Evolutionary conservation across 2,113 vertebrate genomes (phyloP), one percentile per base, ranked within the genome.

Genomic region (Forbesichthys papilliferus): DNA sequence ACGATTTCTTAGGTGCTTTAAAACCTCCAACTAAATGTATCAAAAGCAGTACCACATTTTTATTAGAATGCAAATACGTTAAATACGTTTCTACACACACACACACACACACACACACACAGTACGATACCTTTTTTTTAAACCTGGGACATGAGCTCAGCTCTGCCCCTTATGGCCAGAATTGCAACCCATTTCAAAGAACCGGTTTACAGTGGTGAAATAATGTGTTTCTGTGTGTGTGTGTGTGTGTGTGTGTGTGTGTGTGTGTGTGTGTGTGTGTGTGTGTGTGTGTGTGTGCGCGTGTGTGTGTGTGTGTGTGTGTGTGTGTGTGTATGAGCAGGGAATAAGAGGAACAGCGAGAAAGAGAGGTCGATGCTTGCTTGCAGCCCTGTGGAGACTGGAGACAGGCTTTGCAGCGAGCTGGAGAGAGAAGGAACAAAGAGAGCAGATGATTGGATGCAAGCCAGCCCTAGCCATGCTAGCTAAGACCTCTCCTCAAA

Each of bases 371-470:
- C 27, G 20, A 8, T 16, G 9, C 9, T 10, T 33, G 55, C 42
- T n/a, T 51, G 61, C 47, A 52, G 53, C 20, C 54, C 49, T 60
- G n/a, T 51, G 42, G 11, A 61, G 48, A 61, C 33, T 46, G 56
- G 48, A 63, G 46, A 69, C 64, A 64, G 61, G 61, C 42, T 16
- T 0, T 47, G 54, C 58, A 48, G 52, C 67, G 68, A 77, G 58
- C 52, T 20, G 14, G 60, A 61, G 68, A 61, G 68, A 49, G 73
- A 48, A 53, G 51, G 73, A 68, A 58, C 52, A 18, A 27, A 63
- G 64, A 11, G 33, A 52, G 36, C 68, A 65, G 54, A 48, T 66
- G 75, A 75, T 61, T 81, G 76, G 76, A 80, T 9, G 46, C 11
- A 46, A 0, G 58, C 70, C 74, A 78, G 9, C 11, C 74, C 59